Conservation (phyloP, 1,140 invertebrate species). For the Drosophila virilis region DNA sequence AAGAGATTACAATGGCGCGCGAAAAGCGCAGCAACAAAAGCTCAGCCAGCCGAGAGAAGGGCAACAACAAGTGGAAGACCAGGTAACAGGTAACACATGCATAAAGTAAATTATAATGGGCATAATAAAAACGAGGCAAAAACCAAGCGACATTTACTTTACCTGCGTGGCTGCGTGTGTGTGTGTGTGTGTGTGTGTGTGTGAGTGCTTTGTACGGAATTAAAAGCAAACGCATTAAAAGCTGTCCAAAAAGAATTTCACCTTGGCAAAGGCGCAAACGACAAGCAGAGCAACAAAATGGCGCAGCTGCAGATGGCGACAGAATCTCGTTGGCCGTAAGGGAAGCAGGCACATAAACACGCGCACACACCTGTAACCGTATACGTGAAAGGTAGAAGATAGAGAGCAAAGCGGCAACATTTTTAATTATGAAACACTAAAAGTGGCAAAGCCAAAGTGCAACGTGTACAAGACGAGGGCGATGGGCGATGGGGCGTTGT, state of each 20-base stretch:
- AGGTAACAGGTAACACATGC: conserved; percentile 47
- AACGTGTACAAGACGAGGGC: conserved; percentile 51
- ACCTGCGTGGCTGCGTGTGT: conserved; percentile 1
- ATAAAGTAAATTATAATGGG: conserved; percentile 83
- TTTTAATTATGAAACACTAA: conserved; percentile 84
- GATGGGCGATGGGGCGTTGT: conserved; percentile 13
- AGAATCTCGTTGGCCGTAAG: conserved; percentile 49
- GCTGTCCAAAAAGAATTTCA: conserved; percentile 80
- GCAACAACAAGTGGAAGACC: conserved; percentile 25
- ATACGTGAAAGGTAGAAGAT: no score
- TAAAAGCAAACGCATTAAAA: conserved; percentile 83
- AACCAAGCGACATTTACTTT: conserved; percentile 52
- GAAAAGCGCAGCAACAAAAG: conserved; percentile 54
- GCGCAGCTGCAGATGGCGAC: conserved; percentile 72
- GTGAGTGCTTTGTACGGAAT: conserved; percentile 76
- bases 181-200: conserved; percentile 5
- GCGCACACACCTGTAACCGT: conserved; percentile 6
- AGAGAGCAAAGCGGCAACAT: conserved; percentile 65
- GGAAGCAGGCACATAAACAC: conserved; percentile 7
- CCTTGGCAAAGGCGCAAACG: conserved; percentile 63
- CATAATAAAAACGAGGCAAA: conserved; percentile 75
- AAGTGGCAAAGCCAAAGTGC: conserved; percentile 84
- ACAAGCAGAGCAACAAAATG: conserved; percentile 56
- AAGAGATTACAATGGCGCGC: conserved; percentile 57
- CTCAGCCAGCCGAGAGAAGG: conserved; percentile 29